Percentiles rank a stretch among this genome's conserved stretches.
Evolutionary conservation across 2,113 vertebrate genomes (phyloP).

Genomic region (Cyanocitta stelleri): DNA sequence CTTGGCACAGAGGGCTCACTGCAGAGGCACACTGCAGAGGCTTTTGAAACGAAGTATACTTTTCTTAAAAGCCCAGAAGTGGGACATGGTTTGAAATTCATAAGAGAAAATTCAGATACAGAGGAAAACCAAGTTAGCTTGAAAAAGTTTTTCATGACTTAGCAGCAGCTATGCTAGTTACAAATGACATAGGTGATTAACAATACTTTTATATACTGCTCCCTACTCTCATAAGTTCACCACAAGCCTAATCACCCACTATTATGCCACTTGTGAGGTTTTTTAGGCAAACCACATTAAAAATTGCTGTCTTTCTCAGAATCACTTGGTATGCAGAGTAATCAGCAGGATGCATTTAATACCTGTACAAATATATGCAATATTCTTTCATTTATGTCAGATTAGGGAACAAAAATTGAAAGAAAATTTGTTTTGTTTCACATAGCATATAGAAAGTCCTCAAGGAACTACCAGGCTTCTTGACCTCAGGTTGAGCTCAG

Average conservation of each 20-base stretch:
- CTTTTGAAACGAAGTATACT: not conserved
- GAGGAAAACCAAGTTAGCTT: not conserved
- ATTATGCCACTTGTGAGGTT: not conserved
- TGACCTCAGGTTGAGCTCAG: not conserved
- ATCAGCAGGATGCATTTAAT: not conserved
- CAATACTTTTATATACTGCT: not conserved
- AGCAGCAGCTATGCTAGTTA: not conserved
- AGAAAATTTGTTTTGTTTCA: not conserved
- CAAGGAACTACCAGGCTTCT: not conserved
- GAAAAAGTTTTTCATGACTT: not conserved
- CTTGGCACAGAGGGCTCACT: not conserved
- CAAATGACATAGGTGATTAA: not conserved
- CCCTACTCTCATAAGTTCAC: not conserved
- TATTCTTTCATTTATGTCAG: not conserved
- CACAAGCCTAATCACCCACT: not conserved
- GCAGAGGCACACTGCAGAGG: not conserved
- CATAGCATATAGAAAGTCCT: not conserved
- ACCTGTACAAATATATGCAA: fast-evolving
- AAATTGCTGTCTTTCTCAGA: not conserved
- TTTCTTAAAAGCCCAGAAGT: not conserved
- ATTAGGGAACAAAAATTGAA: not conserved
- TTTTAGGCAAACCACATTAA: not conserved
- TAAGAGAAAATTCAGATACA: not conserved
- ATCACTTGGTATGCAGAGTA: not conserved
- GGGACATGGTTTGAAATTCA: not conserved